Base-by-base conservation (phyloP, 2,888 invertebrate genomes). In the Escarpia spicata region DNA sequence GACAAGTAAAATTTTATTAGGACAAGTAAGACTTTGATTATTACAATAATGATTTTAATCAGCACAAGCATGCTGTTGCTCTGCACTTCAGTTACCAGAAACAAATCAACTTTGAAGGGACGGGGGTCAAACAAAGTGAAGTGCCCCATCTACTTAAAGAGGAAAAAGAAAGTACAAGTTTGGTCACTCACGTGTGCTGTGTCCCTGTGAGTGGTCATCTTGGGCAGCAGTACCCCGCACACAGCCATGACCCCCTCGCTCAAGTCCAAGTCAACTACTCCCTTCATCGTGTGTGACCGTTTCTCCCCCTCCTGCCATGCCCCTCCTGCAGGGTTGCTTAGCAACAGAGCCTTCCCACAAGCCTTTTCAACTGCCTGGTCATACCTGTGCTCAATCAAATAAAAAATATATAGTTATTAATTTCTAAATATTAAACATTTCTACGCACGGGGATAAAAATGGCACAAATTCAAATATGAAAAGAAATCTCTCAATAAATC, bases 241-340 rank as follows among this genome's bases (percentile, higher is more conserved):
- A 94, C 94, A 60, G 93, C 92, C 45, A 93, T 92, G 31, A 94
- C 93, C 6, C 91, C 92, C 3, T 44, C 92, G 92, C 94, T 93
- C n/a, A 95, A 93, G 92, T 95, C 95, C 15, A 93, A 52, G n/a
- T 94, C 93, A 37, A 94, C 45, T 9, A 94, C 92, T 37, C 94
- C 93, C 90, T 94, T 93, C 93, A 93, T 93, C 12, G 95, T 95
- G 91, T 94, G 93, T 9, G 93, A 92, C 58, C 31, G 37, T 37
- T 19, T 43, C 52, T 43, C 43, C 44, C 90, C 37, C 31, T 12
- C 75, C 75, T 75, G 75, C 75, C 75, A 75, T 9, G 58, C 43
- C 1, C 37, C 15, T 43, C 58, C 92, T 2, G 43, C 90, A 12
- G 90, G 90, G 90, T 90, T 90, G 52, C 52, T 43, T n/a, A 92